Conservation (phyloP, 37 sponge, comb jelly and placozoan genomes). For the Lycopodina hypogea region DNA sequence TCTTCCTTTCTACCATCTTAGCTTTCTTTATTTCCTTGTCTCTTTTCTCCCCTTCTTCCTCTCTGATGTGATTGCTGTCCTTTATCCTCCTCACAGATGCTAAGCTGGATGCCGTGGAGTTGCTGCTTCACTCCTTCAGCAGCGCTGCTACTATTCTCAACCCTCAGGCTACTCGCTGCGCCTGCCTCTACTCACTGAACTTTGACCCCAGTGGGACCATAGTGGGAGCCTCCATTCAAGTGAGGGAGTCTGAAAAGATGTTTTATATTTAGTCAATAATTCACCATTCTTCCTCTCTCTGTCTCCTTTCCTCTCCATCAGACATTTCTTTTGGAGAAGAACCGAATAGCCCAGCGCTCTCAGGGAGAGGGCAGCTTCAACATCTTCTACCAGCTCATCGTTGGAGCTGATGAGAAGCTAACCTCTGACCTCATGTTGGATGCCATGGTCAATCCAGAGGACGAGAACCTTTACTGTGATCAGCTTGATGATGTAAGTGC, state of each 20-base stretch:
- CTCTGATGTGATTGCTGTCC: background rate
- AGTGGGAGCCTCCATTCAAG: conserved; percentile 69
- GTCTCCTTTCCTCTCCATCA: background rate
- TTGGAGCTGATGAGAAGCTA: conserved; percentile 81
- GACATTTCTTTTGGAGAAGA: conserved; percentile 78
- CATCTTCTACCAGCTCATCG: conserved; percentile 93
- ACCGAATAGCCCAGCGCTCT: conserved; percentile 71
- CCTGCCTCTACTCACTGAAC: conserved; percentile 82
- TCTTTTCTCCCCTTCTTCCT: background rate
- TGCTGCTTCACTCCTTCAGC: conserved; percentile 90
- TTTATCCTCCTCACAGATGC: conserved; percentile 46
- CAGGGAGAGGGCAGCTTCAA: conserved; percentile 85
- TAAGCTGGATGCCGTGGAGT: conserved; percentile 85
- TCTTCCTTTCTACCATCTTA: background rate
- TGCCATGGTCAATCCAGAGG: conserved; percentile 44
- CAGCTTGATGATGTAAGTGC: conserved; percentile 52
- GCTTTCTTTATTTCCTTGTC: background rate
- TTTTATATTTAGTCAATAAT: background rate
- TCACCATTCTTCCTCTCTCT: background rate
- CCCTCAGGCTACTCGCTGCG: conserved; percentile 89
- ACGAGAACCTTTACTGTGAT: conserved; percentile 67
- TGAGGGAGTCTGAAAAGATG: conserved; percentile 10
- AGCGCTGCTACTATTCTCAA: conserved; percentile 87
- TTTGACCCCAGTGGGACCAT: conserved; percentile 89
- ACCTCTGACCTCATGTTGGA: conserved; percentile 70